Base-by-base conservation (phyloP, 2,888 invertebrate species). In the Conops quadrifasciatus region DNA sequence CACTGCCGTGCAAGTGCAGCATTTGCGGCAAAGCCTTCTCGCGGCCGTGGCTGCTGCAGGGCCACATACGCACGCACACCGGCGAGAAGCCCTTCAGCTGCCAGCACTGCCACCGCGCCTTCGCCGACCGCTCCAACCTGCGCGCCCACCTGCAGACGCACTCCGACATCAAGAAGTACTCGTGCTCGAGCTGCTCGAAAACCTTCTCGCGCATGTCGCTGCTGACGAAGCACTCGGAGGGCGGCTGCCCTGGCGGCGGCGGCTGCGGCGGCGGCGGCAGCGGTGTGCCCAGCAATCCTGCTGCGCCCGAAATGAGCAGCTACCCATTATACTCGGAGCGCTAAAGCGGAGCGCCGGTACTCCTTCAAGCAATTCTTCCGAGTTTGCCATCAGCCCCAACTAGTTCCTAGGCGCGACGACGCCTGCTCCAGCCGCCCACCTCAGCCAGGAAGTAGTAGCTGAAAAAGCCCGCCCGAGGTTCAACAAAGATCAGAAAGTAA, bases 41-140 rank as follows among this genome's bases (percentile, higher is more conserved):
- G 59, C 89, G 98, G 19, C 98, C 98, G 3, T 98, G 98, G 98
- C 87, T 98, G 71, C 90, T 98, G 13, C 98, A 98, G 87, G 98
- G 98, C 1, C 98, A 98, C 88, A 96, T 98, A 81, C 89, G 98
- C 68, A 98, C 98, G 0, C 98, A 98, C 87, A 98, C 98, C 0
- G 98, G 98, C 0, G 98, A 98, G 86, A 98, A 98, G 81, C 98
- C 98, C 0, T 98, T 98, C 88, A 93, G 94, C 69, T 98, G 98
- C 86, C 93, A 93, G 73, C 95, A 96, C 83, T 98, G 98, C 86
- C 93, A 95, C 80, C 91, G 98, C 56, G 96, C 97, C 1, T 98
- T 98, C 86, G 98, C 98, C 53, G 98, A 98, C 87, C 90, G 98
- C 73, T 97, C 97, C 62, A 98, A 98, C 87, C 88, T 98, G 72